Percentiles rank a stretch among this genome's conserved stretches.
Evolutionary conservation across 2,113 vertebrate genomes (phyloP).

Genomic region (Copsychus sechellarum): DNA sequence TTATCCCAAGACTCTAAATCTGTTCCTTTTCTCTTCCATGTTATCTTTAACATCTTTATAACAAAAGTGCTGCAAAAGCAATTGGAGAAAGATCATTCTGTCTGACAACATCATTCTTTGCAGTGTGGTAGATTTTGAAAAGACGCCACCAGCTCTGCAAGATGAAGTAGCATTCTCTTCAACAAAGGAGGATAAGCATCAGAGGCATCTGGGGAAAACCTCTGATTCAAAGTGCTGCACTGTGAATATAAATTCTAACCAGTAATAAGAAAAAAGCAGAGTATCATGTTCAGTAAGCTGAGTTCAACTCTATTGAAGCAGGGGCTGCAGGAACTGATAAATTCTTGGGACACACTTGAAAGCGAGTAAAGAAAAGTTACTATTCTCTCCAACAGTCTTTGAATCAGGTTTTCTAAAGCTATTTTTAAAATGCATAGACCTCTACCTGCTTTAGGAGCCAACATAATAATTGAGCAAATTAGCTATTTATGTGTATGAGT

Average conservation of each 20-base stretch:
- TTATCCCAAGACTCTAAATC: conserved; percentile 25
- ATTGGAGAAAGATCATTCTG: conserved; percentile 44
- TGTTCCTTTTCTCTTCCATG: not conserved
- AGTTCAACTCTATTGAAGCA: not conserved
- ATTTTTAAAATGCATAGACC: not conserved
- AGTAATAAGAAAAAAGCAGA: not conserved
- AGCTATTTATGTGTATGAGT: not conserved
- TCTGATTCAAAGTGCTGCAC: conserved; percentile 20
- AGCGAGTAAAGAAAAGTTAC: not conserved
- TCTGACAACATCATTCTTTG: conserved; percentile 53
- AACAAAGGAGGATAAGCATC: conserved; percentile 62
- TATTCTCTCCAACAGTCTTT: not conserved
- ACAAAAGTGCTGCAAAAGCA: conserved; percentile 43
- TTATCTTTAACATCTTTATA: conserved; percentile 59
- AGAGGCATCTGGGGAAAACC: conserved; percentile 49
- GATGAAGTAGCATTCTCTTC: conserved; percentile 1
- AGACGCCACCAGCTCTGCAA: not conserved
- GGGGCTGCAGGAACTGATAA: not conserved
- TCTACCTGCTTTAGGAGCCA: not conserved
- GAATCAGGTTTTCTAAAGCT: not conserved
- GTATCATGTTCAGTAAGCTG: not conserved
- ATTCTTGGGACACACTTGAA: not conserved
- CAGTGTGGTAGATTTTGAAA: not conserved
- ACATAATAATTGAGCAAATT: not conserved
- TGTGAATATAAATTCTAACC: conserved; percentile 42